Conservation (phyloP, 2,888 invertebrate genomes). For the Brachyptera putata region DNA sequence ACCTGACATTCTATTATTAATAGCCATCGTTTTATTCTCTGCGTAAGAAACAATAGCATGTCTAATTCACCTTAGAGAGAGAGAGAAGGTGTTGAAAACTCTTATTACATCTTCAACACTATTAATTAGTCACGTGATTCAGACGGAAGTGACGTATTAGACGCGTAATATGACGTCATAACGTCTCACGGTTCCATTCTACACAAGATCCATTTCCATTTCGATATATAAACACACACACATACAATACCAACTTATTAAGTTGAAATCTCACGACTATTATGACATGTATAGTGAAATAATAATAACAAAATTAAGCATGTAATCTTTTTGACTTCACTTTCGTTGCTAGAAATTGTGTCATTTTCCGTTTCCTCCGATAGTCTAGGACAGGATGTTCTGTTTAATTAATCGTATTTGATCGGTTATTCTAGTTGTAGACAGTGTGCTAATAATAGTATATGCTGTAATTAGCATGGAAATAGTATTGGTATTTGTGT, state of each 20-base stretch:
- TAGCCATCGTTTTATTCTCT: neutral
- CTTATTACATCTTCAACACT: neutral
- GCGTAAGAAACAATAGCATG: neutral
- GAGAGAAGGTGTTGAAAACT: neutral
- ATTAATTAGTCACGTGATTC: constrained; percentile 6
- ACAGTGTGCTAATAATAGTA: neutral
- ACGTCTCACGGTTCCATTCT: constrained; percentile 18
- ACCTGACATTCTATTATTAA: neutral
- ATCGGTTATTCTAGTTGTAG: constrained; percentile 1
- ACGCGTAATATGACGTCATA: constrained; percentile 17
- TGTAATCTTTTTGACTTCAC: neutral
- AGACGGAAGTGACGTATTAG: constrained; percentile 2
- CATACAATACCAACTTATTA: constrained; percentile 6
- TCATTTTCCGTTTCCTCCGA: constrained; percentile 15
- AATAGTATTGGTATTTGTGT: neutral
- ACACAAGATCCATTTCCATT: constrained; percentile 15
- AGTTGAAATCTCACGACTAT: constrained; percentile 11
- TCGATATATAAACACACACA: neutral
- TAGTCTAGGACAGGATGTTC: constrained; percentile 13
- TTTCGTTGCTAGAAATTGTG: constrained; percentile 18
- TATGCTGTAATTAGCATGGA: neutral
- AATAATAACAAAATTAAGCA: constrained; percentile 2
- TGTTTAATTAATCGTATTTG: neutral
- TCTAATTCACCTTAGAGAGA: neutral
- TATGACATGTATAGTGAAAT: constrained; percentile 6